Evolutionary conservation across 2,888 invertebrate genomes (phyloP), one percentile per base, ranked within the genome.

Genomic region (Cheilosia soror): DNA sequence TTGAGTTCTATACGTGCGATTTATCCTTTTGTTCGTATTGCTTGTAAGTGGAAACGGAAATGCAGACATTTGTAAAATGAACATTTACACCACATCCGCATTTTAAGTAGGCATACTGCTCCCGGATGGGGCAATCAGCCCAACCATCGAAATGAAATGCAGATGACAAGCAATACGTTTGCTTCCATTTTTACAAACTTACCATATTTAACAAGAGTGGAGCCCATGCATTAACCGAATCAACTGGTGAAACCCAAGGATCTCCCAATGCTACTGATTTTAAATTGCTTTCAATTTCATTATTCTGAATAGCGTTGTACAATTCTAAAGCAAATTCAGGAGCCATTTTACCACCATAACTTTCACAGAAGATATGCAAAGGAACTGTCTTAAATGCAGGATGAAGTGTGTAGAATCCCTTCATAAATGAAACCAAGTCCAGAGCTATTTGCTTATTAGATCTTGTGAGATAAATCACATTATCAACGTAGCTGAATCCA

Each of bases 261-360:
- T 98, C 98, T 1, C 97, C 97, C 91, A 98, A 93, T 0, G 95
- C 96, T 27, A 98, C 94, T 0, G 97, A 97, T 88, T 93, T 93
- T 63, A 98, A 93, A 88, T 96, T 96, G 47, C 95, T 95, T 57
- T 93, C 92, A 31, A 97, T 94, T 42, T 93, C 93, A 0, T 94
- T 94, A 0, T 91, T 91, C 87, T 93, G 89, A 88, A 96, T 94
- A n/a, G 95, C 95, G 94, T 96, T 89, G 72, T 92, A 88, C 25
- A 92, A 83, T 81, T 91, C 91, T 47, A 89, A 93, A 90, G 96
- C 97, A 91, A 98, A 97, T 89, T 97, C 97, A 0, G 96, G 95
- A 0, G 96, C 96, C 97, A 98, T 98, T 93, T 98, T 98, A 1
- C 98, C 98, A 20, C 98, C 98, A 91, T 98, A 98, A 0, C 97